A percentile compares a stretch with the other conserved stretches of the same genome.
Conservation (phyloP, 2,113 vertebrate species). For the Australoheros scitulus region DNA sequence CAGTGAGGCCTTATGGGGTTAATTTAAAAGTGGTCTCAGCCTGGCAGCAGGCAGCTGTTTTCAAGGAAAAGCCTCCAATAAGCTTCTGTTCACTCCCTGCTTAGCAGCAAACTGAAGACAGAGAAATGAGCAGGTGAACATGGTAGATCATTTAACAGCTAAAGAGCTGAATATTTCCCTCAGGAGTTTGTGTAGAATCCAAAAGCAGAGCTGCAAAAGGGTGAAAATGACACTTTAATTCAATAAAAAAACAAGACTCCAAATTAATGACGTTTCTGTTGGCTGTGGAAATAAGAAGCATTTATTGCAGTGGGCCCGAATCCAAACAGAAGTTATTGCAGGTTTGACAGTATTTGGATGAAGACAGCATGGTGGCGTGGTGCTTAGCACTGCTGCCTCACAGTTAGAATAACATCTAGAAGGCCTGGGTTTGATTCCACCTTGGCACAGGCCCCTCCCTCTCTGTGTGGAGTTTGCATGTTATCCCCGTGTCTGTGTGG, state of each 20-base stretch:
- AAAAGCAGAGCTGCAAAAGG: neutral
- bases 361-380: no score
- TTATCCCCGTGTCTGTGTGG: no score
- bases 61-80: neutral
- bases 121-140: neutral
- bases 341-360: neutral
- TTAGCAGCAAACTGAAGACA: slow-evolving; percentile 4
- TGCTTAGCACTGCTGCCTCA: no score
- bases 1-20: neutral
- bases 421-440: no score
- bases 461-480: no score
- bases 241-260: neutral
- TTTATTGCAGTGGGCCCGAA: neutral
- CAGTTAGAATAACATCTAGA: no score
- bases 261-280: neutral
- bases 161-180: slow-evolving; percentile 8
- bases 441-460: no score
- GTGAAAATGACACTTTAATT: neutral
- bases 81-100: neutral
- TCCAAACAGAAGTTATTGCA: neutral
- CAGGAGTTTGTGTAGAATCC: neutral
- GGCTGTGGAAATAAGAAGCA: neutral
- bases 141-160: neutral
- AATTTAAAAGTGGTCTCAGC: neutral
- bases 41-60: neutral